Percentiles rank a stretch among this genome's conserved stretches.
Evolutionary conservation across 2,113 vertebrate species (phyloP).

Genomic region (Gorilla gorilla): DNA sequence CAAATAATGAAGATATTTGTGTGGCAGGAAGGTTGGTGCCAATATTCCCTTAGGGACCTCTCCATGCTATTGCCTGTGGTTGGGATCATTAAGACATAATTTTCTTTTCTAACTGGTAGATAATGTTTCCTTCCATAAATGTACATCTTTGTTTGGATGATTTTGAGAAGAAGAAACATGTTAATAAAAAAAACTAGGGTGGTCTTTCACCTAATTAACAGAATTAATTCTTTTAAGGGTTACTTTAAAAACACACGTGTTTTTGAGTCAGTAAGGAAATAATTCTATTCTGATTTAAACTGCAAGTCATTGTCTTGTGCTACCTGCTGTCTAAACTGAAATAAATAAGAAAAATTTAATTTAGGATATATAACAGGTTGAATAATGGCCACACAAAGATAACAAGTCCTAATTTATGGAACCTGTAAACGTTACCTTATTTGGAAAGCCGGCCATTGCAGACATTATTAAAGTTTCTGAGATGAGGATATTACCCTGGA

Average conservation of each 20-base stretch:
- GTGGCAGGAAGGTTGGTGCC: background rate
- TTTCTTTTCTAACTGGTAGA: conserved; percentile 52
- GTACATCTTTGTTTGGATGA: conserved; percentile 46
- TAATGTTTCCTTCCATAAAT: conserved; percentile 56
- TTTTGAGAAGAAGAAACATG: conserved; percentile 33
- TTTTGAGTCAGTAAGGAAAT: conserved; percentile 10
- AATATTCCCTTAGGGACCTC: background rate
- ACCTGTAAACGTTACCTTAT: background rate
- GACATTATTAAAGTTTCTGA: background rate
- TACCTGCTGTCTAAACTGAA: background rate
- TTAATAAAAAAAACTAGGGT: conserved; percentile 38
- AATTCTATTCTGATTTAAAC: conserved; percentile 14
- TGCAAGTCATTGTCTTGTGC: background rate
- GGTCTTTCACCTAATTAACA: conserved; percentile 45
- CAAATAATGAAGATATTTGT: background rate
- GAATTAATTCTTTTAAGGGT: conserved; percentile 48
- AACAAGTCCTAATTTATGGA: background rate
- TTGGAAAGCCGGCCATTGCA: background rate
- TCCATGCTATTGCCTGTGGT: background rate
- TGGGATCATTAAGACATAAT: conserved; percentile 50
- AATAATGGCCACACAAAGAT: background rate
- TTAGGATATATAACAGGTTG: background rate
- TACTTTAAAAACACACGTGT: background rate
- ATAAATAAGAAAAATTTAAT: background rate
- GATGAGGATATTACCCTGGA: background rate